Conservation (phyloP, 2,113 vertebrate genomes). For the Syngnathoides biaculeatus region DNA sequence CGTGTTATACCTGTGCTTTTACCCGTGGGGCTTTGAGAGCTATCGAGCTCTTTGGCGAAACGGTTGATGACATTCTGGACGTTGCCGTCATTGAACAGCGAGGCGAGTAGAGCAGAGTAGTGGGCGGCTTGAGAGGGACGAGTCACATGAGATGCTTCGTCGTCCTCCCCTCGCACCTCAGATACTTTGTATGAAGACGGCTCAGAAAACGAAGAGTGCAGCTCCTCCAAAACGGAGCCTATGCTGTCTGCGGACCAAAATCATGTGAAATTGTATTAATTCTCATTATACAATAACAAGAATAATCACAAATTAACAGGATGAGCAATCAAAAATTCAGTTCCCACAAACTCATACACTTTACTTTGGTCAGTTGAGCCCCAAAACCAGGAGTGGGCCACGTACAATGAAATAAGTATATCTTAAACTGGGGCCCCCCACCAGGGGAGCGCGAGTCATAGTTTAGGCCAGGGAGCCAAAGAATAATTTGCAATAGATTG, state of each 20-base stretch:
- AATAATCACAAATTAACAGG: too few species aligned
- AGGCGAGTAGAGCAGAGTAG: neutral
- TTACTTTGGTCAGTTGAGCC: too few species aligned
- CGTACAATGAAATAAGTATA: too few species aligned
- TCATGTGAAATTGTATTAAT: neutral
- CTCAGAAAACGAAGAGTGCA: constrained; percentile 33
- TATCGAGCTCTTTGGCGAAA: constrained; percentile 61
- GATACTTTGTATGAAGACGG: constrained; percentile 6
- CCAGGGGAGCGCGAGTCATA: too few species aligned
- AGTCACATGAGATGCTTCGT: constrained; percentile 32
- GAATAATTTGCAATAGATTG: too few species aligned
- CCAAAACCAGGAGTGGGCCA: too few species aligned
- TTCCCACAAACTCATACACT: too few species aligned
- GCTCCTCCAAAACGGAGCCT: constrained; percentile 32
- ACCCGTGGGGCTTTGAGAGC: constrained; percentile 45
- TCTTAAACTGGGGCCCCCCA: too few species aligned
- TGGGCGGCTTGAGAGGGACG: constrained; percentile 6
- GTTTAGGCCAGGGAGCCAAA: too few species aligned
- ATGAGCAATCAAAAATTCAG: too few species aligned
- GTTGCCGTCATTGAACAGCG: constrained; percentile 35
- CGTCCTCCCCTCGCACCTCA: neutral
- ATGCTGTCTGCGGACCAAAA: constrained; percentile 28
- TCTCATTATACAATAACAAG: too few species aligned
- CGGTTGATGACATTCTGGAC: constrained; percentile 66
- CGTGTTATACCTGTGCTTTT: constrained; percentile 56